A percentile compares a stretch with the other conserved stretches of the same genome.
Evolutionary conservation across 1,140 invertebrate species (phyloP).

Genomic region (Sycophaga agraensis): DNA sequence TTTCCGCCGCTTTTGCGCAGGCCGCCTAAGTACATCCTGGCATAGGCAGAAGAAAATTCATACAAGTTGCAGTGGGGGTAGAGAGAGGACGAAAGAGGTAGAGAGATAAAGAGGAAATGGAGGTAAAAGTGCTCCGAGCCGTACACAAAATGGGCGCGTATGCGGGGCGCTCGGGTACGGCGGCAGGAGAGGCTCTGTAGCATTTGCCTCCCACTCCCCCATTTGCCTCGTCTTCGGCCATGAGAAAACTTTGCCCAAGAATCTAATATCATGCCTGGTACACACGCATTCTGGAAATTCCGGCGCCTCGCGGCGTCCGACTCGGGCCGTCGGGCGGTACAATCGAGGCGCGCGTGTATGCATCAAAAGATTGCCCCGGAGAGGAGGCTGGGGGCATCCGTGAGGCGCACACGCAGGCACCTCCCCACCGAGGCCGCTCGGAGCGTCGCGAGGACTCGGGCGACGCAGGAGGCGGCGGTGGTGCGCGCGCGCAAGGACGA

Average conservation of each 20-base stretch:
- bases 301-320: conserved; percentile 34
- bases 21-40: conserved; percentile 12
- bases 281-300: conserved; percentile 54
- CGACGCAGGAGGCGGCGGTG: neutral
- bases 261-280: conserved; percentile 56
- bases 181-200: too few relatives aligned
- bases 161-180: too few relatives aligned
- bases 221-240: conserved; percentile 34
- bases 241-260: conserved; percentile 57
- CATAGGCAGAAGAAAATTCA: conserved; percentile 12
- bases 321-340: neutral
- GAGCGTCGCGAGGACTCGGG: too few relatives aligned
- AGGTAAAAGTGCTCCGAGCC: too few relatives aligned
- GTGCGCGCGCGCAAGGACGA: conserved; percentile 4
- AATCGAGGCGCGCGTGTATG: conserved; percentile 14
- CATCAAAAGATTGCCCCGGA: conserved; percentile 14
- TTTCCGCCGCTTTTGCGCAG: conserved; percentile 4
- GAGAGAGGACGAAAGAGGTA: neutral
- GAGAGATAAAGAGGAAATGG: too few relatives aligned
- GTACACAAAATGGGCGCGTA: too few relatives aligned
- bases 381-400: too few relatives aligned
- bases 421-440: neutral
- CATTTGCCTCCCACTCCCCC: neutral
- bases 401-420: neutral
- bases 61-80: neutral